Conservation (phyloP, 2,797 vertebrate genomes). For the Pangasius sanitwongsei region DNA sequence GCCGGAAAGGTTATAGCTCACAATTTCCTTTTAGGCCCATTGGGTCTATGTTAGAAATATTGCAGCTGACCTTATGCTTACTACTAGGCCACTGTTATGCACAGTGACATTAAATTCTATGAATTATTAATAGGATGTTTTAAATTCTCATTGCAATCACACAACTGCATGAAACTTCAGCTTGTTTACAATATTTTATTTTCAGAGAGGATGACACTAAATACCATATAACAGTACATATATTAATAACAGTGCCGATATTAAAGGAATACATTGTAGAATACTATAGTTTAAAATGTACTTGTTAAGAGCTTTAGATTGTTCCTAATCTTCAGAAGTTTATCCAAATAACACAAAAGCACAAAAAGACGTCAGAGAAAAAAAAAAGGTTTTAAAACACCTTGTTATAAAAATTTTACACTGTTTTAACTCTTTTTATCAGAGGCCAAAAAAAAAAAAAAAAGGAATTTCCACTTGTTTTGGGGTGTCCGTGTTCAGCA, state of each 20-base stretch:
- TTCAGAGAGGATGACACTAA: neutral
- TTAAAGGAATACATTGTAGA: neutral
- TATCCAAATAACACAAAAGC: neutral
- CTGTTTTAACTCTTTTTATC: too few species aligned
- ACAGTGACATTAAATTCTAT: neutral
- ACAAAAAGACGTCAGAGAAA: neutral
- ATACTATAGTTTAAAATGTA: neutral
- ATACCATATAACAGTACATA: too few species aligned
- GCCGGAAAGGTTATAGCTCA: neutral
- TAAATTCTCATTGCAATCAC: neutral
- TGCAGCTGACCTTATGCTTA: neutral
- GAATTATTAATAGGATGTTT: slow-evolving; percentile 7
- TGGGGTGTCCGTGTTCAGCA: too few species aligned
- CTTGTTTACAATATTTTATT: neutral
- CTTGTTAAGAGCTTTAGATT: neutral
- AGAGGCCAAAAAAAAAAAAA: too few species aligned
- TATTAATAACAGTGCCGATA: neutral
- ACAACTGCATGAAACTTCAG: neutral
- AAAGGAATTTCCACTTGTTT: too few species aligned
- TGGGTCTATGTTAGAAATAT: neutral
- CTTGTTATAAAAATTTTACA: neutral
- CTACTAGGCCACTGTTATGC: neutral
- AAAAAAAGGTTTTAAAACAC: neutral
- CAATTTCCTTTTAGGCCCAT: neutral
- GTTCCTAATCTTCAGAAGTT: neutral